These are phyloP conservation scores for Toxotes jaculatrix DNA, from an alignment of 2,113 vertebrate genomes.

Conservation along the genomic window DNA sequence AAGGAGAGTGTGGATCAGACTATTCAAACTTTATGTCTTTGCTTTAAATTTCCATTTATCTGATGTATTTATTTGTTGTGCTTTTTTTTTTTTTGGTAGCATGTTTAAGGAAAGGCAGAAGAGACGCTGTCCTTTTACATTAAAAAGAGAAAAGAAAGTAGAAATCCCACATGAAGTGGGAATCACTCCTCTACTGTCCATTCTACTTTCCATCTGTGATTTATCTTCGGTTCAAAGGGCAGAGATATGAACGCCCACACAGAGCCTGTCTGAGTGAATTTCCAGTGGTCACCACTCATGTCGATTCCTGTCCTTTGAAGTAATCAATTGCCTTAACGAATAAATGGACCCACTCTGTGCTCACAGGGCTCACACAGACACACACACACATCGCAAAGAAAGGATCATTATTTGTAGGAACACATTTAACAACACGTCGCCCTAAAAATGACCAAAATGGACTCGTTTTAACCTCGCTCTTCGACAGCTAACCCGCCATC, in stretches of 20 bases:
- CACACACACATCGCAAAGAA: not conserved
- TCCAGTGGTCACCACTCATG: constrained; percentile 49
- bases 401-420: not conserved
- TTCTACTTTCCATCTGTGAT: constrained; percentile 20
- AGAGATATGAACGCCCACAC: not conserved
- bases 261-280: constrained; percentile 18
- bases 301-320: constrained; percentile 61
- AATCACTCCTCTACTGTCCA: too few relatives aligned
- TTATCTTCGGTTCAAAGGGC: constrained; percentile 22
- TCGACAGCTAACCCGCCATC: not conserved
- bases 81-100: constrained; percentile 53
- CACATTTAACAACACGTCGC: not conserved
- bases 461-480: too few relatives aligned
- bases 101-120: constrained; percentile 52
- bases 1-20: constrained; percentile 50
- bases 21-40: constrained; percentile 47
- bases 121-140: constrained; percentile 12
- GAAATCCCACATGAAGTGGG: not conserved
- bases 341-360: constrained; percentile 36
- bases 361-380: not conserved
- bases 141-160: constrained; percentile 8
- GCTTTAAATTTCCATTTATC: constrained; percentile 33
- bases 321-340: constrained; percentile 71
- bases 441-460: not conserved
- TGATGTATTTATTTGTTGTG: constrained; percentile 66